A percentile compares a stretch with the other conserved stretches of the same genome.
Evolutionary conservation across 2,797 vertebrate genomes (phyloP).

Genomic region (Erethizon dorsatum): DNA sequence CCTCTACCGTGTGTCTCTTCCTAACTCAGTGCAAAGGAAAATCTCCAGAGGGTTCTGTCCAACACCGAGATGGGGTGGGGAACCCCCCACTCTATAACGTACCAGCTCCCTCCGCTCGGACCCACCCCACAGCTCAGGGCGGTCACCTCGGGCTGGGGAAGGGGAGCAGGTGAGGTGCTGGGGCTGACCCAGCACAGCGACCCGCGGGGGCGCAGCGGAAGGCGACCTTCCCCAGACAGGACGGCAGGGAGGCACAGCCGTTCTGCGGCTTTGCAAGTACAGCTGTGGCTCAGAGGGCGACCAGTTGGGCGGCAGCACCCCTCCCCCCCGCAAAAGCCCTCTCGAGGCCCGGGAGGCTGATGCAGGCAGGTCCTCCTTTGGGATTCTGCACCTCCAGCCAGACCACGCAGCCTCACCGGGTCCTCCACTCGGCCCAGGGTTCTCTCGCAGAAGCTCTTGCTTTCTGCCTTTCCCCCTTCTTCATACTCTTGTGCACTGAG

Average conservation of each 20-base stretch:
- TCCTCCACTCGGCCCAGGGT: background rate
- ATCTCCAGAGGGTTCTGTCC: background rate
- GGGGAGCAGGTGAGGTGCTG: background rate
- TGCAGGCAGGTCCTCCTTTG: background rate
- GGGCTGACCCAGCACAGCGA: background rate
- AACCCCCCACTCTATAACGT: background rate
- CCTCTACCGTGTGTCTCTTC: background rate
- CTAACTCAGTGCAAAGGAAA: background rate
- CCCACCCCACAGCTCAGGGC: background rate
- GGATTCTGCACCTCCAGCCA: background rate
- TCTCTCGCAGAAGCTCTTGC: background rate
- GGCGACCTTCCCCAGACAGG: too few species aligned
- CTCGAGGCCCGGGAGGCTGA: background rate
- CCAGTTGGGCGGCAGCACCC: background rate
- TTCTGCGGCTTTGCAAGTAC: background rate
- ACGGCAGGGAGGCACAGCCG: background rate
- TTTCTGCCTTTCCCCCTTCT: background rate
- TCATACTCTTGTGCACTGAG: background rate
- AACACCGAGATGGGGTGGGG: background rate
- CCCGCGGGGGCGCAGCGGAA: background rate
- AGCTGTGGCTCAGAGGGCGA: background rate
- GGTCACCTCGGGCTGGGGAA: background rate
- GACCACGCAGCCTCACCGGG: fast-evolving
- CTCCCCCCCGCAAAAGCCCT: too few species aligned
- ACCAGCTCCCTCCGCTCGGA: background rate